phyloP scores from a whole-genome alignment of 2,888 invertebrate species.

The Megaustenia siamemsis region DNA sequence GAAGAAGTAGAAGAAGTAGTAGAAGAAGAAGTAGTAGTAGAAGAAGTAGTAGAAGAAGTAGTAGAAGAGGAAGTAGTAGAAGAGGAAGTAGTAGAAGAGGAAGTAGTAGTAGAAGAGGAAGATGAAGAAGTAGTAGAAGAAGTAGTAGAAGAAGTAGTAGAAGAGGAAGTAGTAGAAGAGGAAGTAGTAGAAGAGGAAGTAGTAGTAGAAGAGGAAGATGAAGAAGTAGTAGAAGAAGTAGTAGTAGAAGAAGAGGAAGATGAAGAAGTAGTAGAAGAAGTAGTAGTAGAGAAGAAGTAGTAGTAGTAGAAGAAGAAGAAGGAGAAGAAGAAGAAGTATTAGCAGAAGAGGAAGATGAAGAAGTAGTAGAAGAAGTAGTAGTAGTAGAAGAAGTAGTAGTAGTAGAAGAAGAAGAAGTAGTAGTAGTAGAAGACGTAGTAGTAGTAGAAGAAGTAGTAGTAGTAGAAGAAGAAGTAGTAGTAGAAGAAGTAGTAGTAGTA shows the following conservation, averaged over 20 bases:
- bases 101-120: background rate
- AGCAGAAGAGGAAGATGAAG: background rate
- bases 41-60: no score
- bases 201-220: background rate
- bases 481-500: no score
- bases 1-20: no score
- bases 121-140: background rate
- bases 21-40: no score
- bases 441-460: no score
- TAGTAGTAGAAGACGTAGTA: no score
- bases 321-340: constrained; percentile 9
- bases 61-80: no score
- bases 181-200: no score
- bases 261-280: background rate
- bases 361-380: background rate
- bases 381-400: background rate
- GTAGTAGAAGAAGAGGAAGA: background rate
- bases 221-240: background rate
- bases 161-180: no score
- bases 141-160: background rate
- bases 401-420: no score
- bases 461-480: no score
- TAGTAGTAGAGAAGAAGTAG: background rate
- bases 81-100: no score
- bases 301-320: background rate